Evolutionary conservation across 2,113 vertebrate genomes (phyloP).

Genomic region (Synchiropus splendidus): DNA sequence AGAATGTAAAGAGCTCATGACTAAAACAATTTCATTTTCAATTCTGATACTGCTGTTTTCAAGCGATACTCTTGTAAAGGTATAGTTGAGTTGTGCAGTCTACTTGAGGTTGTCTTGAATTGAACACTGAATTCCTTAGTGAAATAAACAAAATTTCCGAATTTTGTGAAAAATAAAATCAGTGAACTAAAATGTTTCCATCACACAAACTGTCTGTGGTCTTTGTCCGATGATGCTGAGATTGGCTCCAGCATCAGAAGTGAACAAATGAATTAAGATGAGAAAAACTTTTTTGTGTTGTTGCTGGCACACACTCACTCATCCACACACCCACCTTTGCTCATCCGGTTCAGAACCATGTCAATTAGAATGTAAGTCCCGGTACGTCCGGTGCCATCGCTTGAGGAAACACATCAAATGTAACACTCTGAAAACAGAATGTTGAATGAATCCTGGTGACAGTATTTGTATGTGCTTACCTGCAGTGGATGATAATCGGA

Average conservation of each 20-base stretch:
- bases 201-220: no score
- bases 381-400: conserved; percentile 87
- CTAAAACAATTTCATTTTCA: background rate
- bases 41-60: no score
- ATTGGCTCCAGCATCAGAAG: no score
- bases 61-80: no score
- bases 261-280: background rate
- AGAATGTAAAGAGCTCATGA: conserved; percentile 1
- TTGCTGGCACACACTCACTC: background rate
- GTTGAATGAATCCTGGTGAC: background rate
- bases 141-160: no score
- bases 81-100: no score
- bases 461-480: conserved; percentile 57
- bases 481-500: conserved; percentile 98
- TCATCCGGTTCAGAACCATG: conserved; percentile 98
- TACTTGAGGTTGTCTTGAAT: no score
- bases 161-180: no score
- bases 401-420: conserved; percentile 25
- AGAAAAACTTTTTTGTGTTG: background rate
- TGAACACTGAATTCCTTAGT: no score
- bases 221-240: no score
- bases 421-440: background rate
- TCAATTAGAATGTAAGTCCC: conserved; percentile 93
- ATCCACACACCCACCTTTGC: conserved; percentile 75
- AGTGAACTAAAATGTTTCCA: no score